Evolutionary conservation across 2,797 vertebrate species (phyloP), one percentile per base, ranked within the genome.

Genomic region (Peromyscus melanophrys): DNA sequence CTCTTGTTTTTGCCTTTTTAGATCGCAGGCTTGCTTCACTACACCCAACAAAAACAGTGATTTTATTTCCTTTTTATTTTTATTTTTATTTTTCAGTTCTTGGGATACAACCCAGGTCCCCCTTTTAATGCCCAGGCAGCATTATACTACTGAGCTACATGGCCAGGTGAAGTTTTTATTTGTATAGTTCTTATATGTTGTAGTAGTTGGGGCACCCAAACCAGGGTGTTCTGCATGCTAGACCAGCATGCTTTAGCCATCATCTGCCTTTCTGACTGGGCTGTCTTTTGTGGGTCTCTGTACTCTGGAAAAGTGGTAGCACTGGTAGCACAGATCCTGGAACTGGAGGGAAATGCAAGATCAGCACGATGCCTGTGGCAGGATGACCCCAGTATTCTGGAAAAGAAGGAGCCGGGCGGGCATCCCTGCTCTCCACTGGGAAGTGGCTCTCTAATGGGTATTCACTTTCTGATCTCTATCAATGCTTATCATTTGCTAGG

Each of bases 381-480:
- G 27, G 21, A 55, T 21, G 82, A n/a, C 27, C 73, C 43, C 2
- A 49, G 55, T 83, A 16, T 92, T 81, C 13, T 73, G 31, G 93
- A 90, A 94, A 77, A 96, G 84, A 77, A 93, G 77, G 49, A 69
- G 11, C n/a, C 57, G 17, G 14, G 55, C 55, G 16, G 37, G 0
- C 31, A 29, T 77, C 13, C 11, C 1, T 9, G 40, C 34, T 40
- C n/a, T 55, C 76, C 34, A 0, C 23, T 57, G 52, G n/a, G 46
- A 90, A 89, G 63, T 73, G n/a, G 21, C 12, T 89, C 92, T 95
- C 34, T 31, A 87, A 90, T 57, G 37, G 31, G 46, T 76, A 55
- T 43, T 88, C 55, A 19, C 31, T 89, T 49, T 97, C 61, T 97
- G 95, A 93, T 82, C 83, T 95, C 94, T 95, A 96, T 97, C 96